Conservation (phyloP, 2,797 vertebrate genomes). For the Iguana delicatissima region DNA sequence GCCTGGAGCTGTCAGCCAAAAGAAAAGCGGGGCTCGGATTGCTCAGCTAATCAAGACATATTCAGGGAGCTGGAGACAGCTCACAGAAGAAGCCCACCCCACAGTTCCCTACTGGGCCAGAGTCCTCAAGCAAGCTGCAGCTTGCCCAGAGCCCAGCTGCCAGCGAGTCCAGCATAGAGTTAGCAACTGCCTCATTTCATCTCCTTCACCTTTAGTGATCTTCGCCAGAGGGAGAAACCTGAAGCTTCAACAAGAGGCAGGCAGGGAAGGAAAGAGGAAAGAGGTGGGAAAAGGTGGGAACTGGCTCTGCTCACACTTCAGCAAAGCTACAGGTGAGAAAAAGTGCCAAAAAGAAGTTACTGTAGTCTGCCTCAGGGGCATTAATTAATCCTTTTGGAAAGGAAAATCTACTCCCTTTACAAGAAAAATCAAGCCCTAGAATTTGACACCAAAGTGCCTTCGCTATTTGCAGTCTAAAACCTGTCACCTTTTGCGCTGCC, state of each 20-base stretch:
- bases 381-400: conserved; percentile 48
- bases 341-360: conserved; percentile 34
- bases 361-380: conserved; percentile 23
- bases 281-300: not conserved
- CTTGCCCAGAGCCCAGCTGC: not conserved
- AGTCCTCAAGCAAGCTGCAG: not conserved
- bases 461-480: conserved; percentile 16
- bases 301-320: not conserved
- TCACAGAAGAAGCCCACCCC: not conserved
- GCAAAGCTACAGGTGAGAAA: conserved; percentile 34
- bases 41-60: not conserved
- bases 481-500: conserved; percentile 10
- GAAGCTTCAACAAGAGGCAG: not conserved
- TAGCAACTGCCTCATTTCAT: not conserved
- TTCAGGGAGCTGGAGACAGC: not conserved
- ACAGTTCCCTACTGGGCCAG: not conserved
- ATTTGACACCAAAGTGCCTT: not conserved
- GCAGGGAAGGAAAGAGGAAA: not conserved
- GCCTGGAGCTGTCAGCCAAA: too few relatives aligned
- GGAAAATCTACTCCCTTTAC: conserved; percentile 1
- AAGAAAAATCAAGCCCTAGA: conserved; percentile 39
- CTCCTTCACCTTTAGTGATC: not conserved
- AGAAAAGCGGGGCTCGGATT: not conserved
- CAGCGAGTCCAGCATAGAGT: not conserved
- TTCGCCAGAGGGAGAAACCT: not conserved